Evolutionary conservation across 2,113 vertebrate genomes (phyloP), one percentile per base, ranked within the genome.

Genomic region (Albula goreensis): DNA sequence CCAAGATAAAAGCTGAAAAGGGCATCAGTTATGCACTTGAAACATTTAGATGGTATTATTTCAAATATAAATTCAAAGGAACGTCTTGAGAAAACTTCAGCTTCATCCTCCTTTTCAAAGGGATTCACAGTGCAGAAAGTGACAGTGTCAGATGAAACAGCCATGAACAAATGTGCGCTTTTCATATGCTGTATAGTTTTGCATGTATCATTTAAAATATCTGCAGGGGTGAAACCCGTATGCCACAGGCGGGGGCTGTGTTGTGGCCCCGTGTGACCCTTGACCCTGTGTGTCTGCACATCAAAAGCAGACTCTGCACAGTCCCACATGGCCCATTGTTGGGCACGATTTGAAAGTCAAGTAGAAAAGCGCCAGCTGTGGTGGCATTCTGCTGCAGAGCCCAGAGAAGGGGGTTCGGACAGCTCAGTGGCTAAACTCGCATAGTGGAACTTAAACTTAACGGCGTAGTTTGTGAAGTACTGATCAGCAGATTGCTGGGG

Each of bases 301-400:
- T 74, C 70, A 74, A 74, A 74, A 74, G 70, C 22, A 19, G 70
- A 19, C 70, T 9, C 70, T 31, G 70, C 70, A 74, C 31, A n/a
- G 70, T 31, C 70, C 70, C n/a, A 9, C 70, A 9, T 74, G 70
- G 22, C 31, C n/a, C n/a, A 74, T 74, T 74, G 70, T 74, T 31
- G n/a, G 70, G 3, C 70, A 74, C 2, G 22, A 74, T 74, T 74
- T 74, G 70, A 74, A 74, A 74, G 70, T 74, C 70, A 74, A 31
- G n/a, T 31, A 74, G 70, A 74, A 74, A 74, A 74, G 17, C 70
- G 10, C 70, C 70, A 74, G 70, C 70, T 74, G 70, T 74, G 70
- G 70, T 70, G 17, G 63, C 22, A 70, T 70, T 22, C 63, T 70
- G 63, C n/a, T 70, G 8, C 70, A 74, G 2, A 74, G 4, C 6